A percentile compares a stretch with the other conserved stretches of the same genome.
Evolutionary conservation across 2,113 vertebrate genomes (phyloP).

Genomic region (Colaptes auratus): DNA sequence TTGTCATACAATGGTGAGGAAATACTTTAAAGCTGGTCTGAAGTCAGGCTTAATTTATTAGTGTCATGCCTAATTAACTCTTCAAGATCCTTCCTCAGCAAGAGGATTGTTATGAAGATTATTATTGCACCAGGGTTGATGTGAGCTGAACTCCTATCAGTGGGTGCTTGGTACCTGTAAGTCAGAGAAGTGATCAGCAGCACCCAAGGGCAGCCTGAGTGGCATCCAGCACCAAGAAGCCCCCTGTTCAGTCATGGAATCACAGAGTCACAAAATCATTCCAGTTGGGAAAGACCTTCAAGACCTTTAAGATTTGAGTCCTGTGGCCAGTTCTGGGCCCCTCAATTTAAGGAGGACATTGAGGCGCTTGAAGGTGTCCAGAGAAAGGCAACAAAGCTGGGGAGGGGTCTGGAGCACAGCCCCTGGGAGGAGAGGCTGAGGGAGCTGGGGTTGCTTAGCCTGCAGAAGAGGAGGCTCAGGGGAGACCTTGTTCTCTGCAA

Average conservation of each 20-base stretch:
- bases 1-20: not conserved
- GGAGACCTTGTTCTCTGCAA: too few relatives aligned
- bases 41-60: constrained; percentile 22
- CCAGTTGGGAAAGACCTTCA: too few relatives aligned
- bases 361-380: too few relatives aligned
- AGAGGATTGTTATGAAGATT: constrained; percentile 17
- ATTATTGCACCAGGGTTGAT: not conserved
- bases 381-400: too few relatives aligned
- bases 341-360: too few relatives aligned
- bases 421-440: too few relatives aligned
- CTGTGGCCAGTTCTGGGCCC: too few relatives aligned
- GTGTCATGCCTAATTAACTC: constrained; percentile 12
- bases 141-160: not conserved
- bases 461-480: too few relatives aligned
- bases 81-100: not conserved
- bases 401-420: too few relatives aligned
- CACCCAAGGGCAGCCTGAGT: not conserved
- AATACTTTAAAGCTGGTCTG: not conserved
- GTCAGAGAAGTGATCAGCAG: not conserved
- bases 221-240: not conserved
- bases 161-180: not conserved
- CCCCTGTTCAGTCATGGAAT: not conserved
- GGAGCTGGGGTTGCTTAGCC: too few relatives aligned
- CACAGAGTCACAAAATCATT: too few relatives aligned
- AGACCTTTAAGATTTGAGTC: too few relatives aligned